Conservation (phyloP, 2,797 vertebrate genomes). For the Lagocephalus sceleratus region DNA sequence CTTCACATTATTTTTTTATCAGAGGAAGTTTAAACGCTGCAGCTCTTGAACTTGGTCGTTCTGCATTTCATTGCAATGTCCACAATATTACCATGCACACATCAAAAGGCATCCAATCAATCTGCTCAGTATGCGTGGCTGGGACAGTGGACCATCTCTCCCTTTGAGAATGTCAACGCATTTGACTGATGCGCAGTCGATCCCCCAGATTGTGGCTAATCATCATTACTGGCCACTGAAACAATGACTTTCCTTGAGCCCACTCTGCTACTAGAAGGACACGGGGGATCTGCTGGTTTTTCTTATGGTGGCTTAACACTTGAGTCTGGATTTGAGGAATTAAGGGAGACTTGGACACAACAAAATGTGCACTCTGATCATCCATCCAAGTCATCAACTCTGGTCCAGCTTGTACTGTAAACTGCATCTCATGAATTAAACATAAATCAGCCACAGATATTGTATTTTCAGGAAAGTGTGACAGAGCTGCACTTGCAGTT, state of each 20-base stretch:
- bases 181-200: conserved; percentile 82
- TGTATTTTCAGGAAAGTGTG: conserved; percentile 13
- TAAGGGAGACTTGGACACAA: conserved; percentile 64
- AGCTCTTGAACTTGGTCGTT: conserved; percentile 44
- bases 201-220: conserved; percentile 79
- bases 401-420: conserved; percentile 25
- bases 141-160: conserved; percentile 68
- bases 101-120: conserved; percentile 69
- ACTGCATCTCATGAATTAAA: conserved; percentile 27
- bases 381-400: conserved; percentile 58
- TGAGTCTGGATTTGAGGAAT: conserved; percentile 69
- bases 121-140: conserved; percentile 66
- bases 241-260: conserved; percentile 78
- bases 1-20: conserved; percentile 27
- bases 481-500: conserved; percentile 11
- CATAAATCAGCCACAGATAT: conserved; percentile 15
- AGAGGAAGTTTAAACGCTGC: conserved; percentile 20
- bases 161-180: conserved; percentile 73
- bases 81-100: conserved; percentile 68
- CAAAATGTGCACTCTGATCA: conserved; percentile 66
- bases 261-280: conserved; percentile 71
- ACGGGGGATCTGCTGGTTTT: conserved; percentile 65
- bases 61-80: conserved; percentile 43
- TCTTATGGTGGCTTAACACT: conserved; percentile 65
- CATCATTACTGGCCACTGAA: conserved; percentile 76